Percentiles rank a stretch among this genome's conserved stretches.
These are phyloP conservation scores for Typhlichthys subterraneus DNA, from an alignment of 2,797 vertebrate species.

Conservation along the genomic window DNA sequence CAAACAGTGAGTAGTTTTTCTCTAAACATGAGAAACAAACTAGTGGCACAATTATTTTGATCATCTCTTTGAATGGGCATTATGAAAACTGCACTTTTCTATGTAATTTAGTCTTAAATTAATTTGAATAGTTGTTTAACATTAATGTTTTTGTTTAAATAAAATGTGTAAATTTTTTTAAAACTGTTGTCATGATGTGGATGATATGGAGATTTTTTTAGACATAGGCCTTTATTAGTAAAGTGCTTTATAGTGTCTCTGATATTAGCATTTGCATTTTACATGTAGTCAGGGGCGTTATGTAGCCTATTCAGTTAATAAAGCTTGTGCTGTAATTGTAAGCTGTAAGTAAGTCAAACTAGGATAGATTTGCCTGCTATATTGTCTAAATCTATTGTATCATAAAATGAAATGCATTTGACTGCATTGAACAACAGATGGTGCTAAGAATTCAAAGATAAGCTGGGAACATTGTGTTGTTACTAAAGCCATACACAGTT, in stretches of 20 bases:
- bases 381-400: neutral
- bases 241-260: too few species aligned
- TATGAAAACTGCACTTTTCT: slow-evolving; percentile 63
- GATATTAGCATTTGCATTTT: too few species aligned
- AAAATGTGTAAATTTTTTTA: slow-evolving; percentile 50
- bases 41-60: slow-evolving; percentile 62
- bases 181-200: neutral
- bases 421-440: slow-evolving; percentile 46
- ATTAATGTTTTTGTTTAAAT: slow-evolving; percentile 55
- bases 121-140: slow-evolving; percentile 55
- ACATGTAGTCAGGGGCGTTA: neutral
- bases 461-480: neutral
- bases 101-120: slow-evolving; percentile 47
- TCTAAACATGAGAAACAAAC: slow-evolving; percentile 16
- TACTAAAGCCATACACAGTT: too few species aligned
- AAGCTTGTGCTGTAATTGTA: too few species aligned
- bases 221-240: too few species aligned
- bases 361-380: too few species aligned
- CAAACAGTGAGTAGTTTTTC: slow-evolving; percentile 34
- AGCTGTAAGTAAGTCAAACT: too few species aligned
- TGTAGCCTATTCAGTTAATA: too few species aligned
- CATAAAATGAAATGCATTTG: neutral
- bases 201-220: neutral
- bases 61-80: slow-evolving; percentile 62
- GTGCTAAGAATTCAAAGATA: slow-evolving; percentile 16